Percentiles rank a stretch among this genome's conserved stretches.
Conservation (phyloP, 2,888 invertebrate species). For the Dasypogon diadema region DNA sequence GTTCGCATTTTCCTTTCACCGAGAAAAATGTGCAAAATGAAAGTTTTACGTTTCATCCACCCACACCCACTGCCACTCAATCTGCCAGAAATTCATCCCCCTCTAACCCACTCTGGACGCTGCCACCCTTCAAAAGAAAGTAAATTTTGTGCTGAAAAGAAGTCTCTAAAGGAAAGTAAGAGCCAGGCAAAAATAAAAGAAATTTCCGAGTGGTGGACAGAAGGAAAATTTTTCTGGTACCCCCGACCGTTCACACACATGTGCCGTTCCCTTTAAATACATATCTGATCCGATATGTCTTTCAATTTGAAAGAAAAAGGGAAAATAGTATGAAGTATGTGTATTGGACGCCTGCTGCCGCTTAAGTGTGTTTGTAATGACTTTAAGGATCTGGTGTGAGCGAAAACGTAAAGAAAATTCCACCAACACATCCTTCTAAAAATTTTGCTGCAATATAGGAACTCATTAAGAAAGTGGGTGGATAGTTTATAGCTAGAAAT, state of each 20-base stretch:
- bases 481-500: constrained; percentile 10
- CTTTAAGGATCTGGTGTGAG: constrained; percentile 9
- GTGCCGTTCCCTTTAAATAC: not conserved
- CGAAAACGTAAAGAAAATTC: constrained; percentile 1
- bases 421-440: not conserved
- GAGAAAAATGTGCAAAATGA: constrained; percentile 43
- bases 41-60: constrained; percentile 32
- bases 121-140: constrained; percentile 17
- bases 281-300: constrained; percentile 17
- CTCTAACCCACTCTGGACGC: not conserved
- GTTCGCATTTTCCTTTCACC: constrained; percentile 15
- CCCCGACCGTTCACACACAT: constrained; percentile 13
- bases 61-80: not conserved
- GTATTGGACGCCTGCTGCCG: not conserved
- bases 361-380: constrained; percentile 6
- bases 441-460: constrained; percentile 8
- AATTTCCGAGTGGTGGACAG: constrained; percentile 26
- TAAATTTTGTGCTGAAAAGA: constrained; percentile 19
- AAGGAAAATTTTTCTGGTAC: constrained; percentile 20
- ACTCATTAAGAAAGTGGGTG: constrained; percentile 33
- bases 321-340: constrained; percentile 7
- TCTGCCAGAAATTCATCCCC: not conserved
- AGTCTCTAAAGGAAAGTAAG: constrained; percentile 24
- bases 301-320: constrained; percentile 36
- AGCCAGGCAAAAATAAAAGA: constrained; percentile 25